These are phyloP conservation scores for Notodonta dromedarius DNA, from an alignment of 2,888 invertebrate species.

Conservation along the genomic window DNA sequence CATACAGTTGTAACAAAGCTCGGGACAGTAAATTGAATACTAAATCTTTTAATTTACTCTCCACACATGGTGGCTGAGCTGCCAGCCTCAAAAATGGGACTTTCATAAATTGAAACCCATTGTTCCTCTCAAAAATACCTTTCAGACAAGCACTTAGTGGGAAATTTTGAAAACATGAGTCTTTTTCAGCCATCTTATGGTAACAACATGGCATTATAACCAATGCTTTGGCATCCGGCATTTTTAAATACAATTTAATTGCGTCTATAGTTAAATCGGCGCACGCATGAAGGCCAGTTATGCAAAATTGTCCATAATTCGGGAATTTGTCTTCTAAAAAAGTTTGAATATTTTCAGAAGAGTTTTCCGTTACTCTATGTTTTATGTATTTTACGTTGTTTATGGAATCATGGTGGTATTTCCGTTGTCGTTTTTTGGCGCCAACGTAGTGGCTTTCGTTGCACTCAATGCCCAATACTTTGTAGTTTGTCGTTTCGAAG, in stretches of 20 bases:
- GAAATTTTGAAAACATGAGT: constrained; percentile 84
- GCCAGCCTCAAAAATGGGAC: constrained; percentile 89
- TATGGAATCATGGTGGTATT: constrained; percentile 79
- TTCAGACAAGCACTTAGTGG: constrained; percentile 85
- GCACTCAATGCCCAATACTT: constrained; percentile 88
- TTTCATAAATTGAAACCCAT: constrained; percentile 74
- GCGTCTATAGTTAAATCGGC: constrained; percentile 89
- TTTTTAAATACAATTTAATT: constrained; percentile 86
- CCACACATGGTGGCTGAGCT: constrained; percentile 86
- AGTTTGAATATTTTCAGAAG: constrained; percentile 68
- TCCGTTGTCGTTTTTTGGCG: constrained; percentile 84
- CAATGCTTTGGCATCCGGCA: constrained; percentile 81
- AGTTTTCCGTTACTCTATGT: constrained; percentile 82
- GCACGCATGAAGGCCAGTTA: constrained; percentile 89
- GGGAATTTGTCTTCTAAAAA: constrained; percentile 68
- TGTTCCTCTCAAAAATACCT: constrained; percentile 52
- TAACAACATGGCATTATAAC: constrained; percentile 92
- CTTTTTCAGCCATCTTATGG: constrained; percentile 83
- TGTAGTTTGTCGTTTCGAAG: constrained; percentile 81
- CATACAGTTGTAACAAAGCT: constrained; percentile 86
- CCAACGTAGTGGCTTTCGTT: constrained; percentile 80
- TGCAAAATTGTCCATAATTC: constrained; percentile 56
- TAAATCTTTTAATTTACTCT: constrained; percentile 77
- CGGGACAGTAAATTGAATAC: constrained; percentile 84
- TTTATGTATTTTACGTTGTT: constrained; percentile 83